phyloP scores from a whole-genome alignment of 2,797 vertebrate species.

The Cossypha polioptera region DNA sequence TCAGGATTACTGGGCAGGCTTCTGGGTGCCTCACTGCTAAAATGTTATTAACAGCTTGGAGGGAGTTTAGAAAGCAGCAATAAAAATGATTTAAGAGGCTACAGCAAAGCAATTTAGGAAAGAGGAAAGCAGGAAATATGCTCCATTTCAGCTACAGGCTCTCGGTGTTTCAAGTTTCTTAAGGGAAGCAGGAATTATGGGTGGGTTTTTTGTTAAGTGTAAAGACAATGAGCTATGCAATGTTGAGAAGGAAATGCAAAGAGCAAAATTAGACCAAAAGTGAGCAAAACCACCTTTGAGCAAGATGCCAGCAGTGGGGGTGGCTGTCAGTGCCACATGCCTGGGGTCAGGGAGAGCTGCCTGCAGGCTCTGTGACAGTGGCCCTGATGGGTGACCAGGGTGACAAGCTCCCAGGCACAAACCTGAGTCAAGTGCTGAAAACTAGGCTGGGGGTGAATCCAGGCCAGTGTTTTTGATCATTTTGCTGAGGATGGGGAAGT shows the following conservation, averaged over 20 bases:
- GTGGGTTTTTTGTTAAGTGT: background rate
- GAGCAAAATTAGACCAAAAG: background rate
- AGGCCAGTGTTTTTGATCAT: background rate
- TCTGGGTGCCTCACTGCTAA: background rate
- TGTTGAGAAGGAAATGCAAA: background rate
- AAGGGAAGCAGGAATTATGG: background rate
- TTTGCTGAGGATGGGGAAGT: slow-evolving; percentile 34
- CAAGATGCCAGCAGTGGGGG: background rate
- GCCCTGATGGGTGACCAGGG: background rate
- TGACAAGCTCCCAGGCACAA: background rate
- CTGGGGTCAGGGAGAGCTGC: background rate
- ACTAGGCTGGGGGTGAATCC: background rate
- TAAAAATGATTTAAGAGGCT: background rate
- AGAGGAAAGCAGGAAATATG: background rate
- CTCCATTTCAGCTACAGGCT: background rate
- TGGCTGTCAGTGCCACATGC: background rate
- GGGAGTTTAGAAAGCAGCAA: background rate
- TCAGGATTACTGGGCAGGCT: background rate
- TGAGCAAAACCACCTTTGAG: background rate
- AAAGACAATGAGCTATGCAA: background rate
- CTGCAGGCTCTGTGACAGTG: accelerated
- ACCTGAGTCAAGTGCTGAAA: background rate
- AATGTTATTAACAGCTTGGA: background rate
- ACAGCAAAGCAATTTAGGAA: background rate
- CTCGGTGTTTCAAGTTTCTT: background rate